A percentile compares a stretch with the other conserved stretches of the same genome.
Conservation (phyloP, 2,797 vertebrate species). For the Phoebastria nigripes region DNA sequence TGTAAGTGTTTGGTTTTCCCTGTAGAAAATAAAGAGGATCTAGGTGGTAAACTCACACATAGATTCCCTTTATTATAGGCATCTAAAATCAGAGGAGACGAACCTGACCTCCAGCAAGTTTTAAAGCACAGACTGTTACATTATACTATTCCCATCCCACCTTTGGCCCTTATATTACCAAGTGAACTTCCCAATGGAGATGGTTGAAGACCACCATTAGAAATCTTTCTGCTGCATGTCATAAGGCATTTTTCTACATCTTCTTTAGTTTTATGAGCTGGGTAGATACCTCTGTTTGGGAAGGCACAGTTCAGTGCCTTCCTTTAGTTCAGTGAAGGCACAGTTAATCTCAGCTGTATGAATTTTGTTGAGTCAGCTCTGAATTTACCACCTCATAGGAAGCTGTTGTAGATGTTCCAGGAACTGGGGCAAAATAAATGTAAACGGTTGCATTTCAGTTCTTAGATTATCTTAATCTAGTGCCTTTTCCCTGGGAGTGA, state of each 20-base stretch:
- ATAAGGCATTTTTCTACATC: not conserved
- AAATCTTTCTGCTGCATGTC: not conserved
- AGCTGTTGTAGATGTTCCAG: conserved; percentile 1
- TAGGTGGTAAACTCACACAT: not conserved
- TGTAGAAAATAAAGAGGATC: not conserved
- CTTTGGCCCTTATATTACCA: not conserved
- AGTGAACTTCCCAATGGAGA: not conserved
- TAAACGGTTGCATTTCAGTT: not conserved
- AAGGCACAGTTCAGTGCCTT: not conserved
- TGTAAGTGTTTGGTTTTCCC: not conserved
- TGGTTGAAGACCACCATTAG: not conserved
- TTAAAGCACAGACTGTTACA: not conserved
- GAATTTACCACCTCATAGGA: conserved; percentile 5
- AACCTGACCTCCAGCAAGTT: not conserved
- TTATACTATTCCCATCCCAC: not conserved
- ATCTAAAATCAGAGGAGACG: not conserved
- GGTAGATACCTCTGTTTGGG: not conserved
- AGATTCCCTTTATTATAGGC: not conserved
- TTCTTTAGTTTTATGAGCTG: not conserved
- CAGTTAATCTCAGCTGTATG: not conserved
- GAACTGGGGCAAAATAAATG: conserved; percentile 1
- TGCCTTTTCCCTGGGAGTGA: not conserved
- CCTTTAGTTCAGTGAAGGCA: not conserved
- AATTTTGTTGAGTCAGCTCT: conserved; percentile 34
- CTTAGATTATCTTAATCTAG: not conserved